A percentile compares a stretch with the other conserved stretches of the same genome.
Evolutionary conservation across 2,888 invertebrate species (phyloP).

Genomic region (Amblyjoppa fuscipennis): DNA sequence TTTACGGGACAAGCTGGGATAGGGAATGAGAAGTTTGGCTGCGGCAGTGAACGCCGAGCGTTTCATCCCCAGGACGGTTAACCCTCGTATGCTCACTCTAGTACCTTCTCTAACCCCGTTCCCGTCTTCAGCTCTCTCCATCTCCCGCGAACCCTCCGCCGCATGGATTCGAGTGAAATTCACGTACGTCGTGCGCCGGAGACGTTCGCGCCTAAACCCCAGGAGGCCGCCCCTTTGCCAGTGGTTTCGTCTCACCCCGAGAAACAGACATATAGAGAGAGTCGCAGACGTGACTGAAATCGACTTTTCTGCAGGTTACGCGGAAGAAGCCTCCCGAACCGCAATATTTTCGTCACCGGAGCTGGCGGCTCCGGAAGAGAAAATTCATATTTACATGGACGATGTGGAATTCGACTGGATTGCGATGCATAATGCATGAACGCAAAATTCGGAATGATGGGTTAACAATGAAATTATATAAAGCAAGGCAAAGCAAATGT

Average conservation of each 20-base stretch:
- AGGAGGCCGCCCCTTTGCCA: slow-evolving; percentile 34
- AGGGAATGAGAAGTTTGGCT: slow-evolving; percentile 20
- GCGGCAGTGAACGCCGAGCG: slow-evolving; percentile 10
- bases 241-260: slow-evolving; percentile 32
- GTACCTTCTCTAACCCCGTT: slow-evolving; percentile 37
- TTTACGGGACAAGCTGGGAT: slow-evolving; percentile 46
- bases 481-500: background rate
- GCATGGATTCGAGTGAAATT: slow-evolving; percentile 55
- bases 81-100: slow-evolving; percentile 39
- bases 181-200: slow-evolving; percentile 24
- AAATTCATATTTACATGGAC: slow-evolving; percentile 36
- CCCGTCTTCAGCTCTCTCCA: background rate
- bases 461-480: slow-evolving; percentile 33
- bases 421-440: slow-evolving; percentile 52
- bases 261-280: slow-evolving; percentile 27
- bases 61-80: slow-evolving; percentile 28
- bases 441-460: slow-evolving; percentile 33
- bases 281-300: slow-evolving; percentile 63
- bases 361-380: slow-evolving; percentile 2
- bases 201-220: slow-evolving; percentile 51
- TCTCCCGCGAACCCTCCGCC: slow-evolving; percentile 23
- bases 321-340: slow-evolving; percentile 1
- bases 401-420: slow-evolving; percentile 21
- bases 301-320: slow-evolving; percentile 45
- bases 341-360: slow-evolving; percentile 34